Percentiles rank a stretch among this genome's conserved stretches.
Evolutionary conservation across 2,888 invertebrate species (phyloP).

Genomic region (Drosophila koepferae): DNA sequence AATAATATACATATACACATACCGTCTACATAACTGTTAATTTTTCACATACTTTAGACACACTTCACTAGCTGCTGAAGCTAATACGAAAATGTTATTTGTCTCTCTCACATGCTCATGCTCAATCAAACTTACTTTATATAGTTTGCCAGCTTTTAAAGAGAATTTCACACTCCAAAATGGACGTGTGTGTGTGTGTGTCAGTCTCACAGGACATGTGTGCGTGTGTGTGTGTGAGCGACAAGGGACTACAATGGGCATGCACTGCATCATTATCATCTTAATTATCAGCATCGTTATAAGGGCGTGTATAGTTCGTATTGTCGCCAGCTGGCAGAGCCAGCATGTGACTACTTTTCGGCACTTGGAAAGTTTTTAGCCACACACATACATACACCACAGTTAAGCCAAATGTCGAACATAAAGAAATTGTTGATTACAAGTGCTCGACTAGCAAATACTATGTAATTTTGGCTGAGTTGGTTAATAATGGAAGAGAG

Average conservation of each 20-base stretch:
- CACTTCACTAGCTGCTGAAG: neutral
- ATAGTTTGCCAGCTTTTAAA: slow-evolving; percentile 14
- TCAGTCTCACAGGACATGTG: neutral
- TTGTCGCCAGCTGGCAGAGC: slow-evolving; percentile 15
- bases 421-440: neutral
- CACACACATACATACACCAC: neutral
- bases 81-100: neutral
- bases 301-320: slow-evolving; percentile 10
- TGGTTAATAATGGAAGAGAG: too few relatives aligned
- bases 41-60: neutral
- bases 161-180: slow-evolving; percentile 10
- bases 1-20: neutral
- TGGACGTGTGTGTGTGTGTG: neutral
- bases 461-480: too few relatives aligned
- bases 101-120: neutral
- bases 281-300: slow-evolving; percentile 41
- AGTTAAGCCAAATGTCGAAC: neutral
- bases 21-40: neutral
- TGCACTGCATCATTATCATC: slow-evolving; percentile 37
- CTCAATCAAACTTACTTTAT: slow-evolving; percentile 1
- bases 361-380: slow-evolving; percentile 1
- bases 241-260: slow-evolving; percentile 19
- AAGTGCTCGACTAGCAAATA: neutral
- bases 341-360: slow-evolving; percentile 10
- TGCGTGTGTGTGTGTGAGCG: neutral